phyloP scores from a whole-genome alignment of 2,888 invertebrate species.

The Leptinotarsa juncta region DNA sequence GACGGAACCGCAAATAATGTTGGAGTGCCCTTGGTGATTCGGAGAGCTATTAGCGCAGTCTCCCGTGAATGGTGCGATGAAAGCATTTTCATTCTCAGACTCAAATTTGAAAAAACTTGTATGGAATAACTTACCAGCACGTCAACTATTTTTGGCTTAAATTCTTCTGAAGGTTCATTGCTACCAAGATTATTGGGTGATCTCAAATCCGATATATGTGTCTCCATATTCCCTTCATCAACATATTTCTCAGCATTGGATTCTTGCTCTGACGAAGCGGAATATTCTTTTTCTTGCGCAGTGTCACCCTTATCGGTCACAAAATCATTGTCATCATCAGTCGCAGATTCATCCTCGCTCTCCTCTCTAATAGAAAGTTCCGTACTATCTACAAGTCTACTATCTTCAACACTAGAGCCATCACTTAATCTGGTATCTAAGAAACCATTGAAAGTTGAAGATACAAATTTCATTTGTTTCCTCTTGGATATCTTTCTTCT shows the following conservation, averaged over 20 bases:
- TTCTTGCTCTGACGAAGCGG: neutral
- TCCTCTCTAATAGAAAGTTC: slow-evolving; percentile 8
- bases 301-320: neutral
- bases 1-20: no score
- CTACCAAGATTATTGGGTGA: neutral
- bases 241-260: neutral
- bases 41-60: no score
- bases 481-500: slow-evolving; percentile 34
- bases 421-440: slow-evolving; percentile 42
- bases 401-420: neutral
- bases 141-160: slow-evolving; percentile 30
- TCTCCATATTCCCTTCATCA: neutral
- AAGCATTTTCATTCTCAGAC: no score
- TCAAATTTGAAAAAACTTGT: neutral
- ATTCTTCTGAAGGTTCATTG: neutral
- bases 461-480: slow-evolving; percentile 50
- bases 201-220: neutral
- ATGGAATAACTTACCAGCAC: slow-evolving; percentile 26
- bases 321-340: neutral
- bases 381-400: neutral
- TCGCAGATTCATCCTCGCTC: neutral
- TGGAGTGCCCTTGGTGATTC: no score
- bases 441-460: slow-evolving; percentile 52
- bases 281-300: neutral
- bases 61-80: no score